These are phyloP conservation scores for Sprattus sprattus DNA, from an alignment of 2,113 vertebrate genomes.

Conservation along the genomic window DNA sequence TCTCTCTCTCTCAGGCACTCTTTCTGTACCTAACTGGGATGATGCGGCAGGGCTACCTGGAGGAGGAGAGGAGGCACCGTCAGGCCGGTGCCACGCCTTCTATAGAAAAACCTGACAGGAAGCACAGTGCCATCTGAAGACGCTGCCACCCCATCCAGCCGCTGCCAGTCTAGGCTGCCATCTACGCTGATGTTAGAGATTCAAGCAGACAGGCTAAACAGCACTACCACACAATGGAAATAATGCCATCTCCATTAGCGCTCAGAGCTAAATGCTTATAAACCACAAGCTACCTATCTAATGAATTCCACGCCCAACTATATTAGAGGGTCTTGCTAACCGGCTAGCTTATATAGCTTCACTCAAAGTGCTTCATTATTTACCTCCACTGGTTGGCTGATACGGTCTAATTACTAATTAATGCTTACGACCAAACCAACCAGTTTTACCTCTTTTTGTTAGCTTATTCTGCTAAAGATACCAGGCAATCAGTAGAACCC, in stretches of 20 bases:
- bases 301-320: neutral
- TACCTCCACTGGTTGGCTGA: neutral
- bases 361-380: neutral
- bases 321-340: neutral
- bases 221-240: neutral
- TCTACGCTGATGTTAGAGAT: neutral
- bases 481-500: neutral
- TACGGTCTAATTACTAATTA: neutral
- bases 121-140: neutral
- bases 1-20: constrained; percentile 24
- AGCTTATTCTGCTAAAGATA: too few species aligned
- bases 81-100: neutral
- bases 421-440: neutral
- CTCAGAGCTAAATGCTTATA: neutral
- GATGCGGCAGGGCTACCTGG: constrained; percentile 44
- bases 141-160: neutral
- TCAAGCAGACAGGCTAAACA: neutral
- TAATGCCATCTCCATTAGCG: neutral
- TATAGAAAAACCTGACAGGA: neutral
- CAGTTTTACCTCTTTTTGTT: neutral
- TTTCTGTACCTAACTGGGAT: constrained; percentile 43
- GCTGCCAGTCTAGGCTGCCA: too few species aligned
- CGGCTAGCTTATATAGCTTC: neutral
- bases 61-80: constrained; percentile 35
- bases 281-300: neutral